phyloP scores from a whole-genome alignment of 2,888 invertebrate genomes.

The Orgyia antiqua region DNA sequence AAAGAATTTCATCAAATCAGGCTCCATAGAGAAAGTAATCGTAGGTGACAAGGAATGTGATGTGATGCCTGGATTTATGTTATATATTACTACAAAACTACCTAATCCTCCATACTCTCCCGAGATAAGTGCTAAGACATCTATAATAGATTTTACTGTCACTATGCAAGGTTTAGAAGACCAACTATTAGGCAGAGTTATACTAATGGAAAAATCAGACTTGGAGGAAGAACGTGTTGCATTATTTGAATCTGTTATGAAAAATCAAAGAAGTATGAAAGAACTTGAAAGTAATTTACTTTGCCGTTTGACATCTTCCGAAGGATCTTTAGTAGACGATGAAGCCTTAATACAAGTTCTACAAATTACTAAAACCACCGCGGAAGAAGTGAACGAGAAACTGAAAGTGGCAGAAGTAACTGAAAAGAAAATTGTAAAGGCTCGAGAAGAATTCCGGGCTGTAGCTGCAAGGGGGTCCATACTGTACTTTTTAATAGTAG shows the following conservation, averaged over 20 bases:
- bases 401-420: slow-evolving; percentile 94
- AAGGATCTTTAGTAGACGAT: slow-evolving; percentile 96
- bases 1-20: slow-evolving; percentile 98
- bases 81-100: slow-evolving; percentile 97
- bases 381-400: slow-evolving; percentile 97
- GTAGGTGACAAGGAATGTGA: slow-evolving; percentile 98
- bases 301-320: slow-evolving; percentile 93
- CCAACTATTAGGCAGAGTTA: slow-evolving; percentile 94
- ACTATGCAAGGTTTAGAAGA: slow-evolving; percentile 98
- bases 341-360: slow-evolving; percentile 95
- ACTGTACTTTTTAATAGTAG: slow-evolving; percentile 96
- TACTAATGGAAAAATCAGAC: slow-evolving; percentile 97
- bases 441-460: slow-evolving; percentile 96
- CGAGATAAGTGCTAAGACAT: slow-evolving; percentile 97
- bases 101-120: slow-evolving; percentile 98
- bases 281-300: slow-evolving; percentile 95
- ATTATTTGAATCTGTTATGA: slow-evolving; percentile 96
- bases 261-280: slow-evolving; percentile 97
- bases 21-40: slow-evolving; percentile 95
- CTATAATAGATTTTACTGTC: slow-evolving; percentile 98
- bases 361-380: slow-evolving; percentile 90
- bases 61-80: slow-evolving; percentile 95
- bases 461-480: slow-evolving; percentile 97
- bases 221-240: slow-evolving; percentile 95
- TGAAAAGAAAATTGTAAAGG: slow-evolving; percentile 94